A percentile compares a stretch with the other conserved stretches of the same genome.
Conservation (phyloP, 2,797 vertebrate genomes). For the Dipus sagitta region DNA sequence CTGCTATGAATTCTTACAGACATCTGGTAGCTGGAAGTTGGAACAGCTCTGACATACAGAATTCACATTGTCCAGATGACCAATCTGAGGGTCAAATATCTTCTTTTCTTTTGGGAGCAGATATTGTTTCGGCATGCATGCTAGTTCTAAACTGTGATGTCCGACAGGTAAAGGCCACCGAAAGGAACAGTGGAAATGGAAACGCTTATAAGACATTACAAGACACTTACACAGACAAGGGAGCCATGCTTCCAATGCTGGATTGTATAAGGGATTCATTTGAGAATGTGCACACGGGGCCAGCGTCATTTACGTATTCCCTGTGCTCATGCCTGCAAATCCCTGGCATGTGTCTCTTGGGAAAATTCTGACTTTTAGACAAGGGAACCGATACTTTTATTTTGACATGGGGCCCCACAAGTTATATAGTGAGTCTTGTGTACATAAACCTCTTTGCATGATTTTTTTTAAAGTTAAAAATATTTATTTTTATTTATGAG, state of each 20-base stretch:
- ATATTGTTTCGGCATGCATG: slow-evolving; percentile 66
- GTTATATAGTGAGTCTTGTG: background rate
- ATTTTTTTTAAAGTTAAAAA: background rate
- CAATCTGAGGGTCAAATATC: slow-evolving; percentile 80
- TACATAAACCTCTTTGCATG: background rate
- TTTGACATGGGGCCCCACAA: too few species aligned
- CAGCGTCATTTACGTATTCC: rapidly evolving
- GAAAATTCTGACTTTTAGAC: slow-evolving; percentile 31
- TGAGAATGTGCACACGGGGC: background rate
- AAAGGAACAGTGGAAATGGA: background rate
- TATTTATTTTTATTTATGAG: too few species aligned
- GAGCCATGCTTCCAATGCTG: background rate
- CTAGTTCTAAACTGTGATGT: slow-evolving; percentile 65
- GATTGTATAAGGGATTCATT: background rate
- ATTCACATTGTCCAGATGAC: slow-evolving; percentile 87
- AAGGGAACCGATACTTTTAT: background rate
- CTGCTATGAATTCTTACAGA: slow-evolving; percentile 90
- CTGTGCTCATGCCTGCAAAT: background rate
- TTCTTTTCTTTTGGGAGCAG: slow-evolving; percentile 73
- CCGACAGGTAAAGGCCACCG: slow-evolving; percentile 50
- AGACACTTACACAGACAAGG: background rate
- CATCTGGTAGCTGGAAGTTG: slow-evolving; percentile 89
- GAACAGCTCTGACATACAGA: slow-evolving; percentile 85
- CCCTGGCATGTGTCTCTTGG: background rate
- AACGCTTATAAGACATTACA: too few species aligned